Evolutionary conservation across 92 coral and sea anemone genomes (phyloP), one percentile per base, ranked within the genome.

Genomic region (Bergia sp.): DNA sequence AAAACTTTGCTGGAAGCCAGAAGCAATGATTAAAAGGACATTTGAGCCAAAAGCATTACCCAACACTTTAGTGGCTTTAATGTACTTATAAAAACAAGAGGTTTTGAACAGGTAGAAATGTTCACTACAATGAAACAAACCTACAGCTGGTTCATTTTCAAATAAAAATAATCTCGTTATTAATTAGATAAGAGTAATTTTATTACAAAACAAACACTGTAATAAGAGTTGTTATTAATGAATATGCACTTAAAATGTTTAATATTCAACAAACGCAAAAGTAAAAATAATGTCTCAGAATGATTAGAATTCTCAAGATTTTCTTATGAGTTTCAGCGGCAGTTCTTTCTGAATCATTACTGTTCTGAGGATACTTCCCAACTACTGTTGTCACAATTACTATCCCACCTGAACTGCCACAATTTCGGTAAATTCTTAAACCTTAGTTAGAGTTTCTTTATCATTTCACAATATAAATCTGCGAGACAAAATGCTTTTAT

Each of bases 91-190:
- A n/a, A 11, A 3, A n/a, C 16, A n/a, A 1, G 11, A n/a, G n/a
- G 39, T 71, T 64, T 73, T 37, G 37, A 10, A 3, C 12, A 38
- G 4, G 37, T 37, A 37, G 42, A 13, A 16, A 41, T 6, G 11
- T 45, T 13, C 50, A 3, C 44, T 78, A 23, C 6, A 43, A 78
- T 3, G 2, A 11, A 55, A 57, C 40, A 10, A 9, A 50, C 23
- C 36, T 7, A 36, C 87, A 84, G 79, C 87, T 69, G 87, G 66
- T 82, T 47, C 42, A n/a, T 23, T 84, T 45, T 73, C 64, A 69
- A 71, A 84, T 49, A 23, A 44, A 64, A 45, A 84, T 3, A 18
- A 4, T 11, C 16, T 18, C n/a, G 21, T 83, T 21, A 13, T 84
- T 44, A 45, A 44, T 7, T 44, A 13, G 3, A 9, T 6, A 41